Conservation (phyloP, 2,113 vertebrate species). For the Vidua chalybeata region DNA sequence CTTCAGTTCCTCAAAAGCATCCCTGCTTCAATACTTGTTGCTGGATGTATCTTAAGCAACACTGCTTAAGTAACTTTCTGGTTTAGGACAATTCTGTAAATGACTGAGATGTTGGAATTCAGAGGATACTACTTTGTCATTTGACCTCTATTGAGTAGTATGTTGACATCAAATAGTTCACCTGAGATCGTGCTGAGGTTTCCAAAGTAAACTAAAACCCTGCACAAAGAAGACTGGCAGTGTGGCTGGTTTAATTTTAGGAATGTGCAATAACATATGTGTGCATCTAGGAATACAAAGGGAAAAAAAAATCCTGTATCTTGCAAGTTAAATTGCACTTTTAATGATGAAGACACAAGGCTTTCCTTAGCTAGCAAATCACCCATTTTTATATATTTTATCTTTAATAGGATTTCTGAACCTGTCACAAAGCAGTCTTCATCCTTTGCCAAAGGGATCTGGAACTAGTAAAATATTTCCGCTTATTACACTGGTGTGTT, state of each 20-base stretch:
- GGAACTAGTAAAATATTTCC: not conserved
- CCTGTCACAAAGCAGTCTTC: not conserved
- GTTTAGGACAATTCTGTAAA: not conserved
- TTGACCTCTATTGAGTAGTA: not conserved
- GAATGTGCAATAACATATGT: not conserved
- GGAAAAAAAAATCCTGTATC: not conserved
- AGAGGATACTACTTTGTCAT: not conserved
- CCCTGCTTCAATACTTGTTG: not conserved
- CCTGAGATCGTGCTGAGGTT: not conserved
- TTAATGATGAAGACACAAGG: not conserved
- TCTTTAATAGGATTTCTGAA: not conserved
- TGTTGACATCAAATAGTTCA: not conserved
- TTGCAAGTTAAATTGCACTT: not conserved
- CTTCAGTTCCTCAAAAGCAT: not conserved
- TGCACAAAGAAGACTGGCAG: not conserved
- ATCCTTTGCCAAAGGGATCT: not conserved
- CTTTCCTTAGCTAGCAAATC: not conserved
- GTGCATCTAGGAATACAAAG: not conserved
- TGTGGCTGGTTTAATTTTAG: not conserved
- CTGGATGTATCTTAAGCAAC: not conserved
- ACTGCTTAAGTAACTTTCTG: not conserved
- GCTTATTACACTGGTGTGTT: not conserved
- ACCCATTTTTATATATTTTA: not conserved
- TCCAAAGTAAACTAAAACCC: not conserved
- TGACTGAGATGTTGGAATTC: not conserved